Conservation (phyloP, 2,797 vertebrate genomes). For the Rhynchonycteris naso region DNA sequence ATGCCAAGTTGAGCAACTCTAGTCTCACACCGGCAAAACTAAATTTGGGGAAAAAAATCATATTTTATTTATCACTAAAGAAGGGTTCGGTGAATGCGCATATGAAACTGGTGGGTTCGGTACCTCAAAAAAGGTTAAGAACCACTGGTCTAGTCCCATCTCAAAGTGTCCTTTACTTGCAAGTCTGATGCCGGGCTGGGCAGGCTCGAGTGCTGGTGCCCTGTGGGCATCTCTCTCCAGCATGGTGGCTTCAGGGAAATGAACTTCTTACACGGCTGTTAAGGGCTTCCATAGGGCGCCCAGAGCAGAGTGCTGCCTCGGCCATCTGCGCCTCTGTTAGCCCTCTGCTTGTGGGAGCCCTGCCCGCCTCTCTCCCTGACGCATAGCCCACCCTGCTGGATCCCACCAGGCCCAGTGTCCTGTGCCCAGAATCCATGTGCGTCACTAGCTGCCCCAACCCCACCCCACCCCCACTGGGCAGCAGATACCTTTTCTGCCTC, state of each 20-base stretch:
- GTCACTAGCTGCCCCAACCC: fast-evolving
- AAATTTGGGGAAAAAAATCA: too few species aligned
- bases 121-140: too few species aligned
- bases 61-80: too few species aligned
- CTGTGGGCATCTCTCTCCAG: not conserved
- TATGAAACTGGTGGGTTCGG: too few species aligned
- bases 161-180: not conserved
- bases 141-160: not conserved
- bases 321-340: not conserved
- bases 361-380: not conserved
- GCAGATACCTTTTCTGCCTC: not conserved
- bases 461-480: fast-evolving
- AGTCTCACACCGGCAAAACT: too few species aligned
- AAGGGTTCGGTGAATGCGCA: too few species aligned
- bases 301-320: not conserved
- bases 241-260: not conserved
- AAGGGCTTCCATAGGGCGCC: not conserved
- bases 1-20: too few species aligned
- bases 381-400: too few species aligned
- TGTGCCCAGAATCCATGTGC: not conserved
- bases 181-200: not conserved
- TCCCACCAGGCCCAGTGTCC: not conserved
- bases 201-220: not conserved
- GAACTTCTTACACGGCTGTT: not conserved
- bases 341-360: not conserved